phyloP scores from a whole-genome alignment of 30 jellyfish, hydroid and myxozoan species.

The Nemopilema nomurai region DNA sequence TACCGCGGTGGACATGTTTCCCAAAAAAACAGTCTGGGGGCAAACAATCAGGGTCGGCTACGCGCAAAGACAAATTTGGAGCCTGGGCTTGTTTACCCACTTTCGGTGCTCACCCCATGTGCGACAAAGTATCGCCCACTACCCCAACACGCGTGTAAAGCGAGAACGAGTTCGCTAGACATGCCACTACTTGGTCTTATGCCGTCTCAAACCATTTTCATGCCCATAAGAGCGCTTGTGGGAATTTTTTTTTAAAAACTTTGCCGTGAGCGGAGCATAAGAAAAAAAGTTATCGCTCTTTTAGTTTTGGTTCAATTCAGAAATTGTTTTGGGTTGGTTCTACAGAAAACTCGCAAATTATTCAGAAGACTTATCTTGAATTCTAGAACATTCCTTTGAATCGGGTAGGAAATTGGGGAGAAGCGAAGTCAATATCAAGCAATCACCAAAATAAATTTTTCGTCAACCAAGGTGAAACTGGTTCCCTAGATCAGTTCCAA shows the following conservation, averaged over 20 bases:
- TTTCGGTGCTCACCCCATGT: neutral
- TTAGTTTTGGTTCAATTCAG: too few species aligned
- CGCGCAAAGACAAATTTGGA: neutral
- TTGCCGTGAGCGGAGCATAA: too few species aligned
- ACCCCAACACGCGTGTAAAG: too few species aligned
- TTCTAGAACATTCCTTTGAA: neutral
- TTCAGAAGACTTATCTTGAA: neutral
- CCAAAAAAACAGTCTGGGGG: neutral
- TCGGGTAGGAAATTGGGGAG: neutral
- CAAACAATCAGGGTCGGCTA: neutral
- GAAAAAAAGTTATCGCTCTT: too few species aligned
- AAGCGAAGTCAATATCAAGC: neutral
- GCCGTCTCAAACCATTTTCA: too few species aligned
- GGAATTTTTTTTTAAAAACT: too few species aligned
- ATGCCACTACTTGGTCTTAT: too few species aligned
- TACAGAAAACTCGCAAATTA: neutral
- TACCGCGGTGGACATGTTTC: slow-evolving; percentile 4
- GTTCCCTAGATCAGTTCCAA: too few species aligned
- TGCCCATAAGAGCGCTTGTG: too few species aligned
- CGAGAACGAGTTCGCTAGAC: too few species aligned
- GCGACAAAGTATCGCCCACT: neutral
- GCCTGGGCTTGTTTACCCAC: neutral
- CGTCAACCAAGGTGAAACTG: neutral
- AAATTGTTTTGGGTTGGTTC: too few species aligned
- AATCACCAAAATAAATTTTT: neutral